These are phyloP conservation scores for Eupithecia subumbrata DNA, from an alignment of 2,888 invertebrate genomes.

Conservation along the genomic window DNA sequence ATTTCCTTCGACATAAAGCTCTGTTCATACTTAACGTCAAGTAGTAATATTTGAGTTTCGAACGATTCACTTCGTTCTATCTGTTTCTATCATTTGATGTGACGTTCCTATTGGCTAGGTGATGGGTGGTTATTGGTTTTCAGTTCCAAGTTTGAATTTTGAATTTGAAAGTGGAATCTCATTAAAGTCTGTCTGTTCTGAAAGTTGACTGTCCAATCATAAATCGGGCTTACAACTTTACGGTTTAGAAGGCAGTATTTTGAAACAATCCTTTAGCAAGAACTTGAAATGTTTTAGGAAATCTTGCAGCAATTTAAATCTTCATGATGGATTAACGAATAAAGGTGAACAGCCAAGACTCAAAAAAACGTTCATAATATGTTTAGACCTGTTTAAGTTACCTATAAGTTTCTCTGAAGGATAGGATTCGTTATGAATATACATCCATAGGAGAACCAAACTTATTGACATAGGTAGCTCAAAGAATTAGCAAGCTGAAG, in stretches of 20 bases:
- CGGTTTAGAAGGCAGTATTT: neutral
- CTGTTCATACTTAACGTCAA: neutral
- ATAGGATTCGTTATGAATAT: no score
- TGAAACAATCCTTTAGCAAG: neutral
- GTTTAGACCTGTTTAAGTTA: no score
- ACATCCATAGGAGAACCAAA: no score
- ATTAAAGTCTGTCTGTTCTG: slow-evolving; percentile 7
- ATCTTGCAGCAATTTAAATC: neutral
- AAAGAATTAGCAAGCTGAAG: no score
- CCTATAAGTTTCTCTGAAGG: no score
- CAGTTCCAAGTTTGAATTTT: slow-evolving; percentile 32
- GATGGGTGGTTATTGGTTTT: slow-evolving; percentile 36
- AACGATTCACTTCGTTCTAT: slow-evolving; percentile 42
- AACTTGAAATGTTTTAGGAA: neutral
- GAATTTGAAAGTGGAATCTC: slow-evolving; percentile 25
- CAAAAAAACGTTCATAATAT: no score
- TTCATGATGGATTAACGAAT: neutral
- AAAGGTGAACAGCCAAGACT: no score
- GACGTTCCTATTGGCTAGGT: slow-evolving; percentile 37
- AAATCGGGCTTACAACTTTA: neutral
- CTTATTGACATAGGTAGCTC: no score
- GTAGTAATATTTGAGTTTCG: slow-evolving; percentile 40
- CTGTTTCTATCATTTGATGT: slow-evolving; percentile 41
- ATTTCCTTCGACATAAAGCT: slow-evolving; percentile 19
- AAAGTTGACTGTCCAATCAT: neutral